Base-by-base conservation (phyloP, 2,113 vertebrate genomes). In the Corydoras maculifer region DNA sequence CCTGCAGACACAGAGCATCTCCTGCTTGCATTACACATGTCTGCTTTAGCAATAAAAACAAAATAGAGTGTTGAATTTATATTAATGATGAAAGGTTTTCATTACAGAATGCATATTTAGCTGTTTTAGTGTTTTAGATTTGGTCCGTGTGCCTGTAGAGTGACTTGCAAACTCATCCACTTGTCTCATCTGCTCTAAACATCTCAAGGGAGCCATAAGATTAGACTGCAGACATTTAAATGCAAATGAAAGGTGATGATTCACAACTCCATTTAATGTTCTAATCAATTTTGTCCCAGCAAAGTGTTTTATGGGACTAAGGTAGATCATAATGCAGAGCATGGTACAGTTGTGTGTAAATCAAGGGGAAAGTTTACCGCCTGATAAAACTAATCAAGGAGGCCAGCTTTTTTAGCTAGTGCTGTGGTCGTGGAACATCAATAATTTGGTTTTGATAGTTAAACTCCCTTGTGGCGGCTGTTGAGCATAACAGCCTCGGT, bases 241-340 rank as follows among this genome's bases (percentile, higher is more conserved):
- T 83, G 78, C 81, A 85, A 84, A 84, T 83, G 82, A 84, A 84
- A 83, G 76, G 78, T 60, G 68, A 75, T 58, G 69, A 80, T 83
- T 83, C 82, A 84, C 82, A 74, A 79, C 78, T 75, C 72, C 74
- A 77, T 83, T 79, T 79, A 79, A 70, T 77, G 80, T 73, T 72
- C 64, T 78, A 79, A 80, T 82, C 71, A 78, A 58, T 83, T 81
- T 74, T 65, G 70, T 68, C 75, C 68, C 72, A 67, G 77, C 75
- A 68, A 74, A 77, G 74, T 78, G 78, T 79, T 85, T 83, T 83
- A 86, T 79, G 65, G 77, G 72, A 62, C 57, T 69, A 72, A 68
- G 63, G 69, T 70, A 25, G 71, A 82, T 82, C 81, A 78, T 71
- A 78, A 71, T 49, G 71, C 66, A 53, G 58, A 77, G 73, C 70